Base-by-base conservation (phyloP, 2,888 invertebrate genomes). In the Thecocarcelia acutangulata region DNA sequence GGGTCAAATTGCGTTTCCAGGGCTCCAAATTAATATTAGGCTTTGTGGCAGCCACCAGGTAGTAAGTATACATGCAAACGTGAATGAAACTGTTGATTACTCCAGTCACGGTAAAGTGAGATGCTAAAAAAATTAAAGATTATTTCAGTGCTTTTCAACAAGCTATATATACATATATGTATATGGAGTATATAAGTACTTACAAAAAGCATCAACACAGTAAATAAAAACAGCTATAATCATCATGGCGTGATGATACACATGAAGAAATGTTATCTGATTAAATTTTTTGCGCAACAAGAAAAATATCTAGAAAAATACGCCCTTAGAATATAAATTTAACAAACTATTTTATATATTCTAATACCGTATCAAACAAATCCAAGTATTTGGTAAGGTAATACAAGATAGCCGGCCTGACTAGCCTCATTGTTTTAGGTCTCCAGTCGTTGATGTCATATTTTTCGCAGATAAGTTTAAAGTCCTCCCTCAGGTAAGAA, bases 221-320 rank as follows among this genome's bases (percentile, higher is more conserved):
- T 92, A 93, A 17, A 89, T 87, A 95, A 95, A 96, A 77, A 91
- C 90, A 0, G 93, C 91, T 0, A 93, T 0, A 0, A 94, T 93
- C 96, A 96, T 96, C 0, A 95, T 94, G 0, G 93, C 91, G 46
- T 96, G 96, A 89, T 97, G 97, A 87, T 96, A 96, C 0, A 96
- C 94, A 87, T 96, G 96, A 11, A 96, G 92, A 86, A 96, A 96
- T 1, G 95, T 92, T 6, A 96, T 92, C 90, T 96, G 96, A 84
- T 92, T 93, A 79, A 93, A 92, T 87, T 96, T 96, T 88, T 96
- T 96, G 48, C 96, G 92, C 74, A 96, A 89, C 2, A 95, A 92
- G 88, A 96, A 96, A 90, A 96, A 96, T 83, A 86, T 15, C 87
- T 87, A 2, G 12, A n/a, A 37, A 54, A n/a, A 17, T 15, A 6